Evolutionary conservation across 2,888 invertebrate species (phyloP).

Genomic region (Chorisops tibialis): DNA sequence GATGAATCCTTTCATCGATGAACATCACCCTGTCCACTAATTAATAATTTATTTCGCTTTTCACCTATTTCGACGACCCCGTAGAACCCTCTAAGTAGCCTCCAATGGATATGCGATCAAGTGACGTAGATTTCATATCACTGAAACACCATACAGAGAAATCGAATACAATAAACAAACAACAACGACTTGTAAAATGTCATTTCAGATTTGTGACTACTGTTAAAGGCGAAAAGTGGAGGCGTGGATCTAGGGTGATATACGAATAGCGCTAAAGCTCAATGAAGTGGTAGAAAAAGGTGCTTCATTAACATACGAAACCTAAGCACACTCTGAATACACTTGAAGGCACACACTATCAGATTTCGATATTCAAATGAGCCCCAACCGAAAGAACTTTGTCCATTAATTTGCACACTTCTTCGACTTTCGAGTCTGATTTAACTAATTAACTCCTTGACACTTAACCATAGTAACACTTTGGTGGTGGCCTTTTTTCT

Average conservation of each 20-base stretch:
- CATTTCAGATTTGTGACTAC: conserved; percentile 13
- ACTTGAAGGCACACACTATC: not conserved
- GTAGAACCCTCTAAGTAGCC: no score
- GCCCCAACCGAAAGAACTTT: not conserved
- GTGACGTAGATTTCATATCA: no score
- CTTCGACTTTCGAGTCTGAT: not conserved
- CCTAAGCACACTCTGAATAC: not conserved
- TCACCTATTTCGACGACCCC: no score
- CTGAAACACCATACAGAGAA: no score
- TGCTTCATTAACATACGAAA: conserved; percentile 14
- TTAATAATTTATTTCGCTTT: no score
- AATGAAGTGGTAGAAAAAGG: conserved; percentile 12
- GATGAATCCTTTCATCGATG: no score
- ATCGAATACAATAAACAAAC: no score
- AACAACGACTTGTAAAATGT: conserved; percentile 17
- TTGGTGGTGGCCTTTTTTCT: conserved; percentile 6
- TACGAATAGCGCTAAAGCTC: conserved; percentile 11
- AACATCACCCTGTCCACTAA: no score
- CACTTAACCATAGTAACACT: conserved; percentile 10
- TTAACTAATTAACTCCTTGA: conserved; percentile 21
- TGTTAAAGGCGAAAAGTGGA: not conserved
- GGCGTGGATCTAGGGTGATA: conserved; percentile 1
- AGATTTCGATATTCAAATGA: conserved; percentile 26
- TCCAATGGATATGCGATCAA: no score
- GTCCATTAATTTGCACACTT: not conserved